Evolutionary conservation across 2,797 vertebrate genomes (phyloP).

Genomic region (Scleropages formosus): DNA sequence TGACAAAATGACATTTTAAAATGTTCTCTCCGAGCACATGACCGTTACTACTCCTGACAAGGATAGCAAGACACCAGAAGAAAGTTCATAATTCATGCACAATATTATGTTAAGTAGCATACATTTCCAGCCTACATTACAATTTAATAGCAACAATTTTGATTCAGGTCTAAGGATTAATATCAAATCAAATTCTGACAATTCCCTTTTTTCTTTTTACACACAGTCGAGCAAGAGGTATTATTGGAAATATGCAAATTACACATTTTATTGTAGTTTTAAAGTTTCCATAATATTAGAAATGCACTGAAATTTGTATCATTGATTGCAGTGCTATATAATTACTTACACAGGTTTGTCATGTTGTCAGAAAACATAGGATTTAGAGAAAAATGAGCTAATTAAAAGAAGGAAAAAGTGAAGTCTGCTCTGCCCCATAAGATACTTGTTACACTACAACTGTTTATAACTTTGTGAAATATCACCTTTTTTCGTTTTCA

Average conservation of each 20-base stretch:
- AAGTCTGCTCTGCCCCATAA: conserved; percentile 43
- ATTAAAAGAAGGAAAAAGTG: conserved; percentile 33
- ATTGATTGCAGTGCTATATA: too few species aligned
- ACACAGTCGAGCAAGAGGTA: not conserved
- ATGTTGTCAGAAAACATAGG: conserved; percentile 32
- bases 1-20: too few species aligned
- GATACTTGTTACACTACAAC: conserved; percentile 45
- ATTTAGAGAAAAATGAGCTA: conserved; percentile 49
- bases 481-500: conserved; percentile 53
- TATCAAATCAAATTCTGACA: too few species aligned
- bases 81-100: too few species aligned
- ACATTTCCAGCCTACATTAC: too few species aligned
- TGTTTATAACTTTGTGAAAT: conserved; percentile 40
- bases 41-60: too few species aligned
- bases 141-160: not conserved
- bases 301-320: too few species aligned
- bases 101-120: too few species aligned
- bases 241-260: conserved; percentile 3
- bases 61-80: too few species aligned
- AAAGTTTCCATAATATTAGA: not conserved
- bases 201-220: not conserved
- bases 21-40: too few species aligned
- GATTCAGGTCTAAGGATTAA: too few species aligned
- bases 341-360: conserved; percentile 7
- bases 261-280: not conserved